Percentiles rank a stretch among this genome's conserved stretches.
Evolutionary conservation across 2,888 invertebrate genomes (phyloP).

Genomic region (Allolobophora icterica): DNA sequence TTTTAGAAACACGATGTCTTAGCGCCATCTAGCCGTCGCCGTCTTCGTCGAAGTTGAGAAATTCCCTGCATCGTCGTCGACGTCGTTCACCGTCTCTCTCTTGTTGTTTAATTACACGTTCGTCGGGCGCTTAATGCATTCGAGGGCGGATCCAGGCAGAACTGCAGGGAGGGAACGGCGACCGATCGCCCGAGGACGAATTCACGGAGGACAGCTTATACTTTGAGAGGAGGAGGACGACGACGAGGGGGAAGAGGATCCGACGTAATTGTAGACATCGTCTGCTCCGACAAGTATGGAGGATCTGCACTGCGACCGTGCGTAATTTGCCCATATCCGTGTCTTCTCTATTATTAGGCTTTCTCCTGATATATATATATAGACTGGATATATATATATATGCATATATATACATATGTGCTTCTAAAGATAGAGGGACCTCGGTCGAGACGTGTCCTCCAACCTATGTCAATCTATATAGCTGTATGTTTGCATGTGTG

Average conservation of each 20-base stretch:
- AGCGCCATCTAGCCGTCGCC: not conserved
- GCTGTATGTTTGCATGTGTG: slow-evolving; percentile 25
- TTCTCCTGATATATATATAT: not conserved
- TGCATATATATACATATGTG: not conserved
- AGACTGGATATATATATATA: not conserved
- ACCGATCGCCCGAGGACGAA: not conserved
- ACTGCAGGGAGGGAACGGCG: not conserved
- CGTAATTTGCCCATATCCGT: slow-evolving; percentile 7
- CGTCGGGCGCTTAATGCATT: not conserved
- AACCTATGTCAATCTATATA: not conserved
- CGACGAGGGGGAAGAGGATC: not conserved
- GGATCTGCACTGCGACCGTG: not conserved
- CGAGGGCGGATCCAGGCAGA: slow-evolving; percentile 17
- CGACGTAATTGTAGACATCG: not conserved
- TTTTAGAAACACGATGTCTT: not conserved
- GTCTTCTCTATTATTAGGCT: not conserved
- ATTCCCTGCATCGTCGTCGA: not conserved
- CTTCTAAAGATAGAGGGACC: not conserved
- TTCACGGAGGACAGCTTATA: not conserved
- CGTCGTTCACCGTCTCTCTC: not conserved
- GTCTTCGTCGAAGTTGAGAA: not conserved
- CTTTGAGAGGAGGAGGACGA: too few relatives aligned
- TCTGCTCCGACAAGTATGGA: not conserved
- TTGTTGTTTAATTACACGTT: not conserved
- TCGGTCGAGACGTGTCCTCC: not conserved